Evolutionary conservation across 2,888 invertebrate genomes (phyloP), one percentile per base, ranked within the genome.

Genomic region (Xylophagus ater): DNA sequence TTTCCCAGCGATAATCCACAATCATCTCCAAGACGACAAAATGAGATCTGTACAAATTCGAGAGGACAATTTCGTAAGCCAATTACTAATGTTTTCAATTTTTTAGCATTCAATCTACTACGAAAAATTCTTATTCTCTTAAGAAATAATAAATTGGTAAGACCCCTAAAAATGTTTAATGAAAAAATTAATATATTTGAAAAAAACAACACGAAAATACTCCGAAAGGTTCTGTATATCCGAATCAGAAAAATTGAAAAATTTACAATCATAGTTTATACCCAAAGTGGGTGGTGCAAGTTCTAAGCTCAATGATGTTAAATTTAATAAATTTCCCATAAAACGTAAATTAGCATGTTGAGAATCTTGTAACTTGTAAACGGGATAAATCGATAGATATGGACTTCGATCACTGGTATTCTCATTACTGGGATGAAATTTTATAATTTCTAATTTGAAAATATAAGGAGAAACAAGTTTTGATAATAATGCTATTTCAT

Each of bases 51-150:
- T 12, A 44, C 20, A 15, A 14, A 23, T 34, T 37, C 24, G 8
- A 44, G 13, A 7, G 35, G 35, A 10, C 30, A 19, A 4, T 35
- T 31, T 6, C 34, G 26, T 8, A 44, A 9, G 6, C 21, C 13
- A n/a, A 21, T 26, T 4, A 38, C 13, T 25, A 44, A 21, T 10
- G 35, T 41, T 38, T 44, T 38, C 19, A 41, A 32, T 40, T 44
- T 44, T 17, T 32, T 31, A 13, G 31, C 40, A 34, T 41, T 34
- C 9, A 44, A 20, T 23, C 30, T 12, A 13, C 44, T 44, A 7
- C 33, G 25, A n/a, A 23, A 26, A 8, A 44, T 24, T 9, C 29
- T 15, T 24, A 44, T 34, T 24, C 20, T 13, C 20, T 36, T 17
- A 10, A 44, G 34, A 29, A 14, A 9, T 4, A 24, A 10, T 14